A percentile compares a stretch with the other conserved stretches of the same genome.
These are phyloP conservation scores for Hetaerina titia DNA, from an alignment of 2,888 invertebrate genomes.

Conservation along the genomic window DNA sequence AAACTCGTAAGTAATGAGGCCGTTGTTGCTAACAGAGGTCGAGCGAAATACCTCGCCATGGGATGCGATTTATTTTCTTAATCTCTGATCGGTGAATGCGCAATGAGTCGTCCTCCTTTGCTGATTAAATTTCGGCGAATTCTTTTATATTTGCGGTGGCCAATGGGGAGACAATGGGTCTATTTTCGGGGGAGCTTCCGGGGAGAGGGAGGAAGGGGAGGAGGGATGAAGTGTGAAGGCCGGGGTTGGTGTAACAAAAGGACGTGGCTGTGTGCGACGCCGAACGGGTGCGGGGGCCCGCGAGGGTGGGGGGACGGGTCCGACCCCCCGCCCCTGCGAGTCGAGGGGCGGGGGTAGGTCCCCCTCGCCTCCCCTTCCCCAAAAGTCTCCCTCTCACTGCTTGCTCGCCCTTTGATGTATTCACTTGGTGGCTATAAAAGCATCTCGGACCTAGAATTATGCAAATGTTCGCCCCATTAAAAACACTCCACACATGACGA, in stretches of 20 bases:
- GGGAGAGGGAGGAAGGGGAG: neutral
- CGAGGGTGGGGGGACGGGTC: neutral
- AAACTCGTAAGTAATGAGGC: too few relatives aligned
- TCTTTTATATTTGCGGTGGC: neutral
- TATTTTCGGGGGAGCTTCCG: neutral
- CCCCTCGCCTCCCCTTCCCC: neutral
- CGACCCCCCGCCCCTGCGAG: too few relatives aligned
- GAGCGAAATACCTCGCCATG: neutral
- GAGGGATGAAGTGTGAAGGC: neutral
- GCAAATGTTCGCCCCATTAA: conserved; percentile 61
- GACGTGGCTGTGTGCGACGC: neutral
- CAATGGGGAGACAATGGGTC: neutral
- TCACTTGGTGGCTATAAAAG: conserved; percentile 57
- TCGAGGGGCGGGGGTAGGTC: neutral
- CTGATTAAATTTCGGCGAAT: neutral
- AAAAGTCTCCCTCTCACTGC: neutral
- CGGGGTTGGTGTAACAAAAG: neutral
- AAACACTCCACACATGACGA: conserved; percentile 46
- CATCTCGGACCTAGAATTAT: conserved; percentile 59
- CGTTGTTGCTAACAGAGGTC: too few relatives aligned
- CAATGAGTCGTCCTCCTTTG: neutral
- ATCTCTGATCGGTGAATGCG: neutral
- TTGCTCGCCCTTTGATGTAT: conserved; percentile 41
- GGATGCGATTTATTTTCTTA: neutral
- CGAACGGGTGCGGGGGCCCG: neutral